Evolutionary conservation across 1,140 invertebrate genomes (phyloP), one percentile per base, ranked within the genome.

Genomic region (Danaus plexippus): DNA sequence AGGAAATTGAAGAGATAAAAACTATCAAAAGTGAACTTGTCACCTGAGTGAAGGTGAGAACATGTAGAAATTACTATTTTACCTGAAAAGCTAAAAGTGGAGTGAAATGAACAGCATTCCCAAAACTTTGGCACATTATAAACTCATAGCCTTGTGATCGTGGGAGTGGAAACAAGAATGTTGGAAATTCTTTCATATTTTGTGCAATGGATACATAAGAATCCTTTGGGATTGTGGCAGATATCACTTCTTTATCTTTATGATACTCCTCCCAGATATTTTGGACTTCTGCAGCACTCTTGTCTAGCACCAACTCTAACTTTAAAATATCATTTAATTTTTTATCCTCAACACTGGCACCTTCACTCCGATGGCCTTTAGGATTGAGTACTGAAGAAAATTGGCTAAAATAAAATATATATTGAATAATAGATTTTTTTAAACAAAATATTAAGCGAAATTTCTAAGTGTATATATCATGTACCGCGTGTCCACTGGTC

Each of bases 131-230:
- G 59, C 90, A 90, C 79, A 97, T 88, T 54, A 96, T 92, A 73
- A 97, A 97, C 82, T 98, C 96, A 84, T 95, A 97, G 10, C 96
- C 96, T 71, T 94, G 90, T 13, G 91, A 89, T 62, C 94, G 88
- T 4, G 95, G 95, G 43, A 98, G 69, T 6, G 96, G 93, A 63
- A 96, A 90, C 18, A 98, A 59, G 85, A 98, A 98, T 67, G 90
- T 92, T 1, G 92, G 89, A 80, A 90, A 91, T 47, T 89, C 77
- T 61, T 85, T 85, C 56, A 90, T 90, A 11, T 88, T 88, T 18
- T 88, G 60, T 51, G 89, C 87, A 52, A 95, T 87, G 45, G 77
- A 88, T 9, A 89, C 78, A 75, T 90, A 95, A 13, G 90, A 80
- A 13, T 89, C 75, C 2, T 75, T 68, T 8, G 92, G 90, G 48